Evolutionary conservation across 2,797 vertebrate genomes (phyloP), one percentile per base, ranked within the genome.

Genomic region (Cossypha niveicapilla): DNA sequence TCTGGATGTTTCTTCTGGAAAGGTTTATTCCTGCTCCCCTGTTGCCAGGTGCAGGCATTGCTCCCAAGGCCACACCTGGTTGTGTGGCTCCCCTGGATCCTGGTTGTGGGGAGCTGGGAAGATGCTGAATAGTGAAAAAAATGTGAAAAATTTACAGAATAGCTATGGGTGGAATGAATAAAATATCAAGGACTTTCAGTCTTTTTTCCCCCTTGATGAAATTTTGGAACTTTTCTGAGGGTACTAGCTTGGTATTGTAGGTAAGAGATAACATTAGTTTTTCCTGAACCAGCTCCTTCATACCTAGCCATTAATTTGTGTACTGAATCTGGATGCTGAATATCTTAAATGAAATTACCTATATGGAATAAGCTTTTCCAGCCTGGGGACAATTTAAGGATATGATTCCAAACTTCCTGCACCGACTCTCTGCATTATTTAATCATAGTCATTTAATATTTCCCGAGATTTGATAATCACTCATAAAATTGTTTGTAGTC

Each of bases 381-480:
- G 39, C 28, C 50, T 42, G 78, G 13, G 79, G 11, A 50, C 24
- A 44, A 87, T 74, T 93, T 93, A 92, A 76, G 47, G 34, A 13
- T 72, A 65, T 92, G 71, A 91, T 73, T 76, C 45, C 57, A 65
- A 77, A 73, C 65, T 91, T 94, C 68, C 84, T 93, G 53, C 47
- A 41, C 44, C 58, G 53, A 70, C 17, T n/a, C 28, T 72, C 81
- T 85, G 51, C 80, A 34, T 81, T 91, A 93, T 80, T 90, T 88
- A 94, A 86, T 95, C 58, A 76, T 22, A 73, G 22, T 51, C 92
- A 65, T 85, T 96, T 90, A 68, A 32, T 66, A 85, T 75, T 77
- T 86, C 25, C 80, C 34, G 13, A 80, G 37, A 79, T 71, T 86
- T 62, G 66, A 86, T 88, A 71, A 95, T 92, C 65, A 32, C 39